Base-by-base conservation (phyloP, 2,113 vertebrate species). In the Fulmarus glacialis region DNA sequence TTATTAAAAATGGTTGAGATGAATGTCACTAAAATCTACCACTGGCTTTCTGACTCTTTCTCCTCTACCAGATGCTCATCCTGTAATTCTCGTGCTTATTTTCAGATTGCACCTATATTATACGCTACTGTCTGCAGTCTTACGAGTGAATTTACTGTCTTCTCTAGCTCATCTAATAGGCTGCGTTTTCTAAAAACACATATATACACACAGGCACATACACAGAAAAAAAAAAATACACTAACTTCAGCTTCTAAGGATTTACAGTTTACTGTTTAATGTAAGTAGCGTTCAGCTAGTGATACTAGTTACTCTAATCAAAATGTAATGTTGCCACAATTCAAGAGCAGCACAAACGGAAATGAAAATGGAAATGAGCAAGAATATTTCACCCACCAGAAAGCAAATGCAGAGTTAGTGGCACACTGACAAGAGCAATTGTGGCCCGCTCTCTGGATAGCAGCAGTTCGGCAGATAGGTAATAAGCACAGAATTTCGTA, bases 271-370 rank as follows among this genome's bases (percentile, higher is more conserved):
- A 63, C 59, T 89, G 43, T 73, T 90, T 93, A 90, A 88, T 48
- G 4, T 36, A 92, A 81, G 50, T 19, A 82, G 70, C 36, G 90
- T 32, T 81, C 50, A 58, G 32, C 47, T 83, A 91, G 38, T 4
- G 56, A 87, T 86, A 43, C 60, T 89, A 72, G 94, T 79, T 73
- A 71, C 79, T 63, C 47, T 92, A 75, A 95, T 82, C 73, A 95
- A 85, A 82, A 82, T 4, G 10, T 78, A 73, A 92, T 18, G n/a
- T 47, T 79, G 38, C 59, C 34, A 82, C 71, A 93, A 78, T 43
- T 78, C 79, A 93, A 89, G 43, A 95, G 45, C 32, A 94, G 50
- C 47, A 52, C 34, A 74, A 82, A 24, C 56, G 67, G 45, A 89
- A 78, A 80, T 15, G 34, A 80, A 81, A 87, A 78, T 87, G 77